Conservation (phyloP, 2,888 invertebrate genomes). For the Rhimphoctona megacephalus region DNA sequence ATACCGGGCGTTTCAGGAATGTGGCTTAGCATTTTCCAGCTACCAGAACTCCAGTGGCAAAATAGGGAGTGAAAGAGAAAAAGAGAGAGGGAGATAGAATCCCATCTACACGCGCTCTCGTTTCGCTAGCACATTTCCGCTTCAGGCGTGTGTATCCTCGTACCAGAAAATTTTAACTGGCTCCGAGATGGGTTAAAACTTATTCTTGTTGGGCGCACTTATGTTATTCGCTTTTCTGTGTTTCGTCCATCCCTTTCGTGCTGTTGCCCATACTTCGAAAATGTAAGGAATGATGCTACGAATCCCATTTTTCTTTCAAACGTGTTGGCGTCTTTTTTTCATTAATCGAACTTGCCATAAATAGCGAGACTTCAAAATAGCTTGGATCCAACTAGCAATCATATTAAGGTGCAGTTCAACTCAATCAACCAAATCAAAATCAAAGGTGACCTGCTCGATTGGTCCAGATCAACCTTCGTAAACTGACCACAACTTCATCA, state of each 20-base stretch:
- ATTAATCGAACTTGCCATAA: background rate
- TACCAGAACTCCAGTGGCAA: conserved; percentile 64
- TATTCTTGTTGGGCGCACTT: conserved; percentile 8
- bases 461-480: background rate
- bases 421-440: background rate
- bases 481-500: background rate
- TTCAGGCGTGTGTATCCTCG: conserved; percentile 26
- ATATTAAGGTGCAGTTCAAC: background rate
- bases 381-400: background rate
- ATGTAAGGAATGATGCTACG: background rate
- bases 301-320: background rate
- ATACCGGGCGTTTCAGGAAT: conserved; percentile 83
- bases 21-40: conserved; percentile 83
- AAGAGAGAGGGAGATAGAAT: conserved; percentile 12
- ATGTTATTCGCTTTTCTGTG: background rate
- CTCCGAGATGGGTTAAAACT: conserved; percentile 16
- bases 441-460: background rate
- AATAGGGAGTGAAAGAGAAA: conserved; percentile 1
- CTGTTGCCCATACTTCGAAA: background rate
- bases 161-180: conserved; percentile 12
- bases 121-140: conserved; percentile 21
- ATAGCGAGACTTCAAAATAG: background rate
- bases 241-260: conserved; percentile 2
- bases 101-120: conserved; percentile 45
- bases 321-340: background rate